Base-by-base conservation (phyloP, 1,140 invertebrate genomes). In the Drosophila carrolli region DNA sequence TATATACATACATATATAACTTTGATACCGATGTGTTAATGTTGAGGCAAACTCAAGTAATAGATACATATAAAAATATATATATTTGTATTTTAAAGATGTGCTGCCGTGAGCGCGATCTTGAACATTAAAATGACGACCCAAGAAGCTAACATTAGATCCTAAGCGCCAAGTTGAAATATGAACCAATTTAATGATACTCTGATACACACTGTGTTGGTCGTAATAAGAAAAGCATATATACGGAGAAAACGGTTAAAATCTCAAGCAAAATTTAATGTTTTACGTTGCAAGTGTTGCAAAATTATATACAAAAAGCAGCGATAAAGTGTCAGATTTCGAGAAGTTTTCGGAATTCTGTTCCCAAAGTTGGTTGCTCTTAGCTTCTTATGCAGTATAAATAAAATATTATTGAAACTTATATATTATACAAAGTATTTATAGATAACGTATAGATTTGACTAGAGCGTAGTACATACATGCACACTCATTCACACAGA, bases 361-460 rank as follows among this genome's bases (percentile, higher is more conserved):
- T 68, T 82, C 68, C 51, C 23, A 66, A 66, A 72, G 78, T 81
- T 86, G 58, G 51, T 81, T 80, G 58, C 56, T 55, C 50, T 66
- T 80, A 88, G 79, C 84, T 89, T 88, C 77, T 88, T 89, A 88
- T 67, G 57, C 76, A 72, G 77, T 75, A 85, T 75, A 75, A 75
- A 66, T 41, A 75, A 23, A 19, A 41, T 43, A 75, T 53, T 56
- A 76, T 63, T 71, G 59, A 70, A 54, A 71, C 47, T 58, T 57
- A 78, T 54, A 79, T 63, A 88, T 61, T 79, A 84, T 50, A 78
- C 41, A 58, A 79, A 57, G 70, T 60, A 81, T 60, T 75, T 50
- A 78, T 78, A 73, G 51, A 76, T 67, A 80, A 86, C 80, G 37
- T 61, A 75, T 57, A 65, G 77, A 83, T 81, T 83, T 83, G 56